Percentiles rank a stretch among this genome's conserved stretches.
Evolutionary conservation across 64 coral and sea anemone species (phyloP).

Genomic region (Montipora foliosa): DNA sequence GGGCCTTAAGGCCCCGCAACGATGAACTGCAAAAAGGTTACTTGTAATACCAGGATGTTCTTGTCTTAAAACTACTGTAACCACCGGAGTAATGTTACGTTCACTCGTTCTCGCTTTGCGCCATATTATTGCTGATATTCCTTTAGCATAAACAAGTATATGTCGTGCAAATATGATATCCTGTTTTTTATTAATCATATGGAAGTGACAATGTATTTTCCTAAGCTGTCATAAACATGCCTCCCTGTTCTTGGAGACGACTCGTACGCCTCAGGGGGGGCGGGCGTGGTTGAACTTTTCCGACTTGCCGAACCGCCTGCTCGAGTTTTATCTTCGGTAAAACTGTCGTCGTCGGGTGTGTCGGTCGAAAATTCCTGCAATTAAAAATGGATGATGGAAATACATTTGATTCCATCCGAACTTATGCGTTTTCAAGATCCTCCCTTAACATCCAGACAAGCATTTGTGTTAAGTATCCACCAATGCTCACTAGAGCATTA

Average conservation of each 20-base stretch:
- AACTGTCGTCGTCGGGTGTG: not conserved
- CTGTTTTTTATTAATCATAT: not conserved
- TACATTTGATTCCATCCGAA: not conserved
- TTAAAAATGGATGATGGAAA: not conserved
- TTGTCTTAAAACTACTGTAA: no score
- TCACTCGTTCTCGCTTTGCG: no score
- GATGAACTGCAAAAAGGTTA: no score
- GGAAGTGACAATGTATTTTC: not conserved
- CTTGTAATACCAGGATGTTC: no score
- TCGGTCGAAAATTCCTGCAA: constrained; percentile 1
- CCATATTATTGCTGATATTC: no score
- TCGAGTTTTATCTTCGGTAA: not conserved
- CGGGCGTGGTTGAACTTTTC: constrained; percentile 18
- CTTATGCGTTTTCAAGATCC: no score
- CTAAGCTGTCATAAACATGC: not conserved
- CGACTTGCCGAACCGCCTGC: constrained; percentile 12
- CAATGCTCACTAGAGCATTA: no score
- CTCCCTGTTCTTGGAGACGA: constrained; percentile 51
- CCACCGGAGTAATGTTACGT: no score
- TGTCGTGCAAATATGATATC: not conserved
- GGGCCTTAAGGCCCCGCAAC: no score
- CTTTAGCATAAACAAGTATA: no score
- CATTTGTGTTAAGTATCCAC: no score
- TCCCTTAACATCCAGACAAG: no score
- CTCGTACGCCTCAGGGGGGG: constrained; percentile 61